Evolutionary conservation across 2,888 invertebrate species (phyloP).

Genomic region (Archips xylosteana): DNA sequence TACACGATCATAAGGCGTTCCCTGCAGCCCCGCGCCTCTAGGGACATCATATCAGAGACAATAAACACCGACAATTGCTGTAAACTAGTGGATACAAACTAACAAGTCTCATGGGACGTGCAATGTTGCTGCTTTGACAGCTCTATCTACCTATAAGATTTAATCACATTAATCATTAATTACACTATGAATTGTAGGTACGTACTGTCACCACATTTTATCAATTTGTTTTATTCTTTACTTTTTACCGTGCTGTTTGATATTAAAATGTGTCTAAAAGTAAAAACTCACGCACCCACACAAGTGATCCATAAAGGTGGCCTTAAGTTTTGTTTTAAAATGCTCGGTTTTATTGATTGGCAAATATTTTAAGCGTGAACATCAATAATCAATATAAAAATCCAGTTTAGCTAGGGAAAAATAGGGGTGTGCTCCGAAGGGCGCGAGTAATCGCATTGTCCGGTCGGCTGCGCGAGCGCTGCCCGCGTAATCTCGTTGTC

Average conservation of each 20-base stretch:
- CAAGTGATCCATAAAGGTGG: background rate
- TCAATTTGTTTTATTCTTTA: too few relatives aligned
- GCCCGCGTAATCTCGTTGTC: conserved; percentile 76
- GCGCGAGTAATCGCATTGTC: conserved; percentile 70
- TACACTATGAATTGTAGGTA: background rate
- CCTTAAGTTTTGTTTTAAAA: conserved; percentile 44
- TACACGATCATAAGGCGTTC: conserved; percentile 10
- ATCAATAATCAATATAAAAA: conserved; percentile 53
- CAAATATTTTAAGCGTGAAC: conserved; percentile 24
- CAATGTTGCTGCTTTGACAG: background rate
- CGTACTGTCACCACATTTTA: background rate
- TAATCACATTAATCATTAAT: background rate
- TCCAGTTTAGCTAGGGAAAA: conserved; percentile 58
- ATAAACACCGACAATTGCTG: conserved; percentile 62
- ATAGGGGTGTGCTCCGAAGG: conserved; percentile 49
- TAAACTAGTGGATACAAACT: conserved; percentile 60
- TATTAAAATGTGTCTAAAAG: too few relatives aligned
- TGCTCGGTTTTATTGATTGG: conserved; percentile 43
- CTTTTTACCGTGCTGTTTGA: too few relatives aligned
- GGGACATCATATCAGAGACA: conserved; percentile 65
- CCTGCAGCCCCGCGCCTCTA: conserved; percentile 45
- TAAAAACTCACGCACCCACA: background rate
- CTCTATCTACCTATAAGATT: background rate
- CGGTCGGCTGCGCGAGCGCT: conserved; percentile 76
- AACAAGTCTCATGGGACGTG: conserved; percentile 63